Percentiles rank a stretch among this genome's conserved stretches.
Evolutionary conservation across 2,113 vertebrate species (phyloP).

Genomic region (Meleagris gallopavo): DNA sequence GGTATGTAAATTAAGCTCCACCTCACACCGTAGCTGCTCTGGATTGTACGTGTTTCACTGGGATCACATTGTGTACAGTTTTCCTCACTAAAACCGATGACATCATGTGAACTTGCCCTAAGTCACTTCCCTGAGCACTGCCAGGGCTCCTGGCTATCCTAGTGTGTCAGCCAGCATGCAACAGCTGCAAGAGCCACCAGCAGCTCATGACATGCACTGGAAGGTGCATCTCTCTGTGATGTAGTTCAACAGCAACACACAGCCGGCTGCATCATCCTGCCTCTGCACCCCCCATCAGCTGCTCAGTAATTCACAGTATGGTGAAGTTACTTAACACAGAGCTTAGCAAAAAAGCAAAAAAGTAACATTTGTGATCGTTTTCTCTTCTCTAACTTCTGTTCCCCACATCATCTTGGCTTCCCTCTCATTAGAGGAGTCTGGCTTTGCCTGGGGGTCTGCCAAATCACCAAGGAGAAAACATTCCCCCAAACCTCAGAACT

Average conservation of each 20-base stretch:
- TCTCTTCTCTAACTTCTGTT: neutral
- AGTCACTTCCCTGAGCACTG: neutral
- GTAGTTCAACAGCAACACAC: neutral
- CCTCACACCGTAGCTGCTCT: neutral
- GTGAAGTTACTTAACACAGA: neutral
- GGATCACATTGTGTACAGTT: neutral
- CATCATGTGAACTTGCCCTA: neutral
- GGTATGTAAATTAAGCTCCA: neutral
- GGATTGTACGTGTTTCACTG: neutral
- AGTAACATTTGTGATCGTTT: accelerated
- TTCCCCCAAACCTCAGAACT: neutral
- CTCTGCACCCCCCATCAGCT: neutral
- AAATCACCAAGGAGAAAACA: neutral
- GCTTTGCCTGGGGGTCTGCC: neutral
- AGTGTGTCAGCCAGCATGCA: neutral
- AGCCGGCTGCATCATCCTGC: neutral
- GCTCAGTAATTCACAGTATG: accelerated
- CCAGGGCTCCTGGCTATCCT: neutral
- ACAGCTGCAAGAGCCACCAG: neutral
- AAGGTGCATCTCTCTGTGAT: neutral
- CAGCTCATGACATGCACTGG: too few relatives aligned
- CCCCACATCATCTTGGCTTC: neutral
- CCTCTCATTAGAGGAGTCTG: neutral
- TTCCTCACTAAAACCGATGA: neutral
- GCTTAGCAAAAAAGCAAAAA: neutral